phyloP scores from a whole-genome alignment of 2,113 vertebrate species.

The Nothoprocta pentlandii region DNA sequence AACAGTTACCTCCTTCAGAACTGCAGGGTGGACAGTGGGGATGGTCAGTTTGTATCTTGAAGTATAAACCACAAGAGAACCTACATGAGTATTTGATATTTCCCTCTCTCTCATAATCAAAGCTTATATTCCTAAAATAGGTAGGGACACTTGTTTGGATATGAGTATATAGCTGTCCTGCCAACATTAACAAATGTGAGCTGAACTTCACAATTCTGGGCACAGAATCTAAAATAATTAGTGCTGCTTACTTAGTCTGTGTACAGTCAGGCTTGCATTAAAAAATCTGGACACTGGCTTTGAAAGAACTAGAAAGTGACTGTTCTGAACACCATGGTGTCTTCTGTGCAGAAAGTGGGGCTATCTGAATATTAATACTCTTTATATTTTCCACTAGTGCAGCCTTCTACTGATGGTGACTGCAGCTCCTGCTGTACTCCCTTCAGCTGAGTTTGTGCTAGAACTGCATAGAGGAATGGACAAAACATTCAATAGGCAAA shows the following conservation, averaged over 20 bases:
- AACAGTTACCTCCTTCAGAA: neutral
- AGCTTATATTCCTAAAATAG: neutral
- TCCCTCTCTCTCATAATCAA: neutral
- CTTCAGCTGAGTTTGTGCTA: neutral
- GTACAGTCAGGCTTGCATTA: conserved; percentile 50
- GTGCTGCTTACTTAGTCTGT: conserved; percentile 37
- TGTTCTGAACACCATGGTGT: conserved; percentile 1
- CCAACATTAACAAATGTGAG: conserved; percentile 33
- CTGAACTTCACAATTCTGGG: conserved; percentile 1
- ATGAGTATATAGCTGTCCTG: neutral
- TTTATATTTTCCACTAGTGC: neutral
- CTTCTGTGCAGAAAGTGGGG: conserved; percentile 14
- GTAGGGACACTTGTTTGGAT: neutral
- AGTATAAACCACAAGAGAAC: neutral
- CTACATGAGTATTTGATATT: neutral
- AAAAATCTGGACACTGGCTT: conserved; percentile 35
- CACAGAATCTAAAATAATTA: conserved; percentile 40
- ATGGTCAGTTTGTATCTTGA: neutral
- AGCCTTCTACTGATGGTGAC: neutral
- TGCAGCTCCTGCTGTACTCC: conserved; percentile 27
- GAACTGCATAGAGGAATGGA: neutral
- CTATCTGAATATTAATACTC: neutral
- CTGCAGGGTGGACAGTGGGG: neutral
- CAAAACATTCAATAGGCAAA: neutral
- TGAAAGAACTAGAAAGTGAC: conserved; percentile 30